Base-by-base conservation (phyloP, 2,888 invertebrate genomes). In the Seira musarum region DNA sequence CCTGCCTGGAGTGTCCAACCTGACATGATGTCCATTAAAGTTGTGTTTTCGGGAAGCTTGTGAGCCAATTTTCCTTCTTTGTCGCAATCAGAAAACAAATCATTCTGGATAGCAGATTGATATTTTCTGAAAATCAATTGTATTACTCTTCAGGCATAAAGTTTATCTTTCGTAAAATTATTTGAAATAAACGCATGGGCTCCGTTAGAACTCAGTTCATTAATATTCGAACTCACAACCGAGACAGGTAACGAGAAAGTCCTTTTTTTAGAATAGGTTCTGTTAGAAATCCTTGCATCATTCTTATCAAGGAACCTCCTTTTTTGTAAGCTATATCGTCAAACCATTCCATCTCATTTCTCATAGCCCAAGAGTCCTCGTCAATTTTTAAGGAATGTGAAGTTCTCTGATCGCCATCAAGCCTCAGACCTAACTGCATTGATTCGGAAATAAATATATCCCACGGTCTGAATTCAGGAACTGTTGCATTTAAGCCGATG, bases 281-380 rank as follows among this genome's bases (percentile, higher is more conserved):
- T 5, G 76, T 63, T 0, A 81, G 68, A 35, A 81, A 81, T 2
- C 81, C 76, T 17, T 76, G 61, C 67, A 81, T 71, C 81, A 81
- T 81, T 49, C 72, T 21, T 13, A 71, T 49, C 15, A 81, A n/a
- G 17, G 72, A 49, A 2, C 81, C 76, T 15, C 81, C 81, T n/a
- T 81, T 81, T 21, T 81, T 66, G 40, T 81, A 81, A 0, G 76
- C 73, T 40, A 81, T 76, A 10, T 65, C 67, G 63, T 81, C 81
- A 61, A 81, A 81, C 81, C 81, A 81, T 6, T 70, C 70, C 81
- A 81, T 81, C 60, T 75, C 75, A 3, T 57, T 46, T 61, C 71
- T 70, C 49, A 57, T 40, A n/a, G 5, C 21, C 81, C 81, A 81
- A 10, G 25, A 22, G 8, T 75, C 76, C n/a, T 81, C 81, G 46